Conservation (phyloP, 2,113 vertebrate species). For the Microtus montanus region DNA sequence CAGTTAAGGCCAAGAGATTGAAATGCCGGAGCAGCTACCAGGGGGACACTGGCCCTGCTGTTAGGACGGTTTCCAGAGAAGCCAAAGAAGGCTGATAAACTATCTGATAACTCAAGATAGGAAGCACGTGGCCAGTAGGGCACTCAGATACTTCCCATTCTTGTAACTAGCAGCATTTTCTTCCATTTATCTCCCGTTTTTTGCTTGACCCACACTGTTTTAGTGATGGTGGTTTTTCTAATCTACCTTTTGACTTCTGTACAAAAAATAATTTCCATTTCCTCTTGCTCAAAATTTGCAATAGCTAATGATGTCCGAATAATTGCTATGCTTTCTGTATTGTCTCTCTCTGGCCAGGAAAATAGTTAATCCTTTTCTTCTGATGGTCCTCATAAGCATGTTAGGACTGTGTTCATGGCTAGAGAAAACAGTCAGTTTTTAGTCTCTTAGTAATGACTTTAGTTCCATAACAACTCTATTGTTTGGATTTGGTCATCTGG, state of each 20-base stretch:
- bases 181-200: neutral
- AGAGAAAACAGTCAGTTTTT: neutral
- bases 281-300: conserved; percentile 32
- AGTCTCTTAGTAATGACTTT: neutral
- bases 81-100: neutral
- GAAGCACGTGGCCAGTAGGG: neutral
- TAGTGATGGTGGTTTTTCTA: neutral
- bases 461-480: neutral
- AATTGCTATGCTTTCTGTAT: neutral
- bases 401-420: neutral
- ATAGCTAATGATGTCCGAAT: conserved; percentile 9
- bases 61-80: neutral
- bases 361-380: conserved; percentile 4
- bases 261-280: conserved; percentile 22
- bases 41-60: neutral
- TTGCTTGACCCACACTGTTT: neutral
- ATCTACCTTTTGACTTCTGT: conserved; percentile 2
- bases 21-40: neutral
- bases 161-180: neutral
- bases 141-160: neutral
- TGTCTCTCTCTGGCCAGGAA: neutral
- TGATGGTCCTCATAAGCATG: neutral
- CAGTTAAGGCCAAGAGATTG: neutral
- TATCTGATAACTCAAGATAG: neutral
- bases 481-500: neutral